Percentiles rank a stretch among this genome's conserved stretches.
Evolutionary conservation across 2,888 invertebrate genomes (phyloP).

Genomic region (Biston betularia): DNA sequence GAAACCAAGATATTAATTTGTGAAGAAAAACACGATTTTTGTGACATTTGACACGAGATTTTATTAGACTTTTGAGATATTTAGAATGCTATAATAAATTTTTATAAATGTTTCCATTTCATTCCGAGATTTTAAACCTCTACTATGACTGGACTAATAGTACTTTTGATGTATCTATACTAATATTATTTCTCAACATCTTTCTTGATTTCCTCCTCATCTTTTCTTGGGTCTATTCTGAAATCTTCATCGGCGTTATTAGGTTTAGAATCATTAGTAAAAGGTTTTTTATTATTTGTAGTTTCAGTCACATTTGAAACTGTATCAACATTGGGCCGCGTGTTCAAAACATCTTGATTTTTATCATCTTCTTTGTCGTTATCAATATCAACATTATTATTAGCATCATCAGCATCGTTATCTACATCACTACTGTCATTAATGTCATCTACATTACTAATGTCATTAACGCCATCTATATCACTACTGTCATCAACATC

Average conservation of each 20-base stretch:
- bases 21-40: too few relatives aligned
- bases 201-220: not conserved
- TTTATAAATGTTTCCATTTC: too few relatives aligned
- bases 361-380: not conserved
- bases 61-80: too few relatives aligned
- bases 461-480: too few relatives aligned
- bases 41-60: too few relatives aligned
- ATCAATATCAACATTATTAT: not conserved
- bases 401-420: not conserved
- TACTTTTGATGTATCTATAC: too few relatives aligned
- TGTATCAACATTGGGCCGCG: not conserved
- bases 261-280: not conserved
- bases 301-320: too few relatives aligned
- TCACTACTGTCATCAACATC: too few relatives aligned
- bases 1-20: too few relatives aligned
- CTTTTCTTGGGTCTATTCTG: constrained; percentile 6
- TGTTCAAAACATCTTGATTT: not conserved
- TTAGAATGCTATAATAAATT: too few relatives aligned
- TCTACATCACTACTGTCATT: not conserved
- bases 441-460: not conserved
- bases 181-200: not conserved
- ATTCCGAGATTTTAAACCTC: too few relatives aligned
- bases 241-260: constrained; percentile 6
- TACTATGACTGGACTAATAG: too few relatives aligned
- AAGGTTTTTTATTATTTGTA: not conserved